Base-by-base conservation (phyloP, 2,888 invertebrate species). In the Trachelus iudaicus region DNA sequence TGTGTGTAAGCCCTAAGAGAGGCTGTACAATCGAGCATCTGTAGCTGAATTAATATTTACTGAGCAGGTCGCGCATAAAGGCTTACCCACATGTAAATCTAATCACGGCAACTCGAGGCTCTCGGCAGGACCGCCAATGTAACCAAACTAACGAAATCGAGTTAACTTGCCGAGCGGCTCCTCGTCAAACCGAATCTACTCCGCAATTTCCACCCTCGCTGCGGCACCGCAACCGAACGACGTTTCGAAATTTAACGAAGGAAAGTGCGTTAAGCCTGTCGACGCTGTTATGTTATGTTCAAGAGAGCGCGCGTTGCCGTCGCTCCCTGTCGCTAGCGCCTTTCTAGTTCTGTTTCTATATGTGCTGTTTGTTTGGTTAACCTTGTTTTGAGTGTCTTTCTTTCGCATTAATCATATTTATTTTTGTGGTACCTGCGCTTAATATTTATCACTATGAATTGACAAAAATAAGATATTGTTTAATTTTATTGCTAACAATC, bases 91-190 rank as follows among this genome's bases (percentile, higher is more conserved):
- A 91, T 91, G 91, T 89, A 91, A 91, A 91, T 91, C 90, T 90
- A 91, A 91, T 91, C 91, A 91, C 87, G 82, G 85, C 88, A 86
- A 83, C 89, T 89, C 40, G 23, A 23, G 40, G 40, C 40, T 40
- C 40, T 87, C 85, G 81, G 81, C 87, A 85, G 87, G 86, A 88
- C 89, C 88, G 86, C 87, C 88, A 84, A 89, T 90, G 89, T 90
- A 91, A 91, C 91, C 90, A 91, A 91, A 91, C 91, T 91, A 91
- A 91, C 90, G 85, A 88, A 91, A 91, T 91, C 83, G 90, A 91
- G 91, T 91, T 91, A 91, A 88, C 84, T 12, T 77, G 80, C 83
- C 84, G 76, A 76, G 83, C 85, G 86, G 87, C 86, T 89, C 85
- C 88, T 88, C 88, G 87, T 90, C 89, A 89, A 89, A 89, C 87